Evolutionary conservation across 2,797 vertebrate genomes (phyloP), one percentile per base, ranked within the genome.

Genomic region (Naso thynnoides): DNA sequence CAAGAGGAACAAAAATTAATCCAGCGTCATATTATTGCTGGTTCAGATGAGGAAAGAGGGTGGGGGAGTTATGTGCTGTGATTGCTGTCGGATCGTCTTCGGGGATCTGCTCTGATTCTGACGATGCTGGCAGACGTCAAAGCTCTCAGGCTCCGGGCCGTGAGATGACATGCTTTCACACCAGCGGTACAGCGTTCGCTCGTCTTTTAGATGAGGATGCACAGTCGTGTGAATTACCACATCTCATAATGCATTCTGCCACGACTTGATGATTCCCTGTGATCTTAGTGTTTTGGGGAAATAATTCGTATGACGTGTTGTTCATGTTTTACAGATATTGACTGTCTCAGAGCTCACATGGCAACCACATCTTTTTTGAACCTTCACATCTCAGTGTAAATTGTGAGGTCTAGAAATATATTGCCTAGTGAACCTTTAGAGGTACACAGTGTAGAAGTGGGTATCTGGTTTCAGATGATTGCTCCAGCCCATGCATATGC

Each of bases 51-150:
- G 85, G 81, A 49, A 79, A 67, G 82, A 52, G 80, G 80, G 69
- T 21, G 79, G 78, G 79, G 83, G 84, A 80, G 78, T 84, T 83
- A 74, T 84, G 79, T 72, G 6, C 80, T 89, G 84, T 90, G 89
- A 93, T 92, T 89, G 86, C 89, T 92, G 89, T 91, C 71, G 72
- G 91, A 83, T 82, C 38, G 83, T 92, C 92, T 90, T 85, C 27
- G 8, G 91, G 90, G 92, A 92, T 92, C 86, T 93, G 91, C 89
- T 92, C 90, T 73, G 90, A 90, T 91, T 93, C 88, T 86, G 85
- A 88, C 70, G 85, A 87, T 86, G 87, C 84, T 90, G 86, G 84
- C 92, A 92, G 82, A 89, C 89, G 86, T 88, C 88, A 85, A 83
- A 73, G 85, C 82, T 87, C 70, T 79, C 26, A 73, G 86, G 76